Conservation (phyloP, 1,140 invertebrate genomes). For the Proales similis region DNA sequence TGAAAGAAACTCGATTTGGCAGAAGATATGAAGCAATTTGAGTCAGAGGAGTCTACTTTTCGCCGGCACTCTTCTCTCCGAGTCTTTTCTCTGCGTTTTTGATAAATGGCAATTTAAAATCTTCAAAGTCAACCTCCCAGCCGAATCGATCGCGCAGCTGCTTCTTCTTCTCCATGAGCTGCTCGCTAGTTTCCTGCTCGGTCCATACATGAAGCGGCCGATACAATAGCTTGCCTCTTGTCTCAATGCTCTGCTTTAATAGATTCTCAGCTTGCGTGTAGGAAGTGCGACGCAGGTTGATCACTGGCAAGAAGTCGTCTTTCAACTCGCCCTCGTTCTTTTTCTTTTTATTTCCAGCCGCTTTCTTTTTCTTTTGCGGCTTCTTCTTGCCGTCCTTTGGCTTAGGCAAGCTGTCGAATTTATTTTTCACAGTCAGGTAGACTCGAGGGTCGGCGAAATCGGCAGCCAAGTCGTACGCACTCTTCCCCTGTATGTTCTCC, state of each 20-base stretch:
- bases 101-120: slow-evolving; percentile 53
- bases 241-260: slow-evolving; percentile 46
- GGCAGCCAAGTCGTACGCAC: slow-evolving; percentile 47
- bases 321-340: slow-evolving; percentile 38
- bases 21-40: too few species aligned
- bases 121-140: slow-evolving; percentile 54
- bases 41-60: too few species aligned
- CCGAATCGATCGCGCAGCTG: slow-evolving; percentile 29
- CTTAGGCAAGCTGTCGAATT: slow-evolving; percentile 47
- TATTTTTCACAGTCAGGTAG: slow-evolving; percentile 45
- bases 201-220: slow-evolving; percentile 47
- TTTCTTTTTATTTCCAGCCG: slow-evolving; percentile 40
- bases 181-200: slow-evolving; percentile 45
- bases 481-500: slow-evolving; percentile 49
- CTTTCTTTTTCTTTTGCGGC: slow-evolving; percentile 40
- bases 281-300: slow-evolving; percentile 46
- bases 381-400: slow-evolving; percentile 43
- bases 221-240: slow-evolving; percentile 49
- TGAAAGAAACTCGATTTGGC: too few species aligned
- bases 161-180: slow-evolving; percentile 42
- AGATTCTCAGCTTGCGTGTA: slow-evolving; percentile 46
- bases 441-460: slow-evolving; percentile 50
- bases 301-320: slow-evolving; percentile 8
- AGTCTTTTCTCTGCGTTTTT: slow-evolving; percentile 44
- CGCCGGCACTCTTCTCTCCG: slow-evolving; percentile 38